phyloP scores from a whole-genome alignment of 2,797 vertebrate genomes.

The Sylvia borin region DNA sequence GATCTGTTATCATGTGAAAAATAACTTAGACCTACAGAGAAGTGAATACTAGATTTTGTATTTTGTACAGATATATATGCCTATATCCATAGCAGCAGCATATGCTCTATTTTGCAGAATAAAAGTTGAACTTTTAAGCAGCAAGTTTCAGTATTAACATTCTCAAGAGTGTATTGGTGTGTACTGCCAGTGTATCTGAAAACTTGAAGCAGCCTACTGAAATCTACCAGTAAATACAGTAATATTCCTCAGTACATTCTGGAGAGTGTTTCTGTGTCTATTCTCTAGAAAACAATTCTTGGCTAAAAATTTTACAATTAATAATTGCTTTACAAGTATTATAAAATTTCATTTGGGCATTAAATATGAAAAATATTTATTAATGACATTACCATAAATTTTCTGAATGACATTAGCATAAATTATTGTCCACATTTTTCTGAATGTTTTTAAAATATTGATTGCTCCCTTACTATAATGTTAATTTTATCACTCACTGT shows the following conservation, averaged over 20 bases:
- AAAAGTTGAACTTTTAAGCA: not conserved
- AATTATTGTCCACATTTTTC: not conserved
- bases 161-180: not conserved
- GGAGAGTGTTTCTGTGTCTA: not conserved
- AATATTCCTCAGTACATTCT: not conserved
- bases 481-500: not conserved
- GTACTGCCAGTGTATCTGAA: not conserved
- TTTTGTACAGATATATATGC: not conserved
- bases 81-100: not conserved
- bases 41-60: not conserved
- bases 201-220: not conserved
- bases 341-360: not conserved
- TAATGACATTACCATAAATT: not conserved
- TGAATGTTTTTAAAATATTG: constrained; percentile 19
- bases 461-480: not conserved
- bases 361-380: constrained; percentile 20
- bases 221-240: not conserved
- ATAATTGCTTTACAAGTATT: not conserved
- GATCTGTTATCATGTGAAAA: not conserved
- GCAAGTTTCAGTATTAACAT: not conserved
- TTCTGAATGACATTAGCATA: not conserved
- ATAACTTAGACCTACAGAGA: not conserved
- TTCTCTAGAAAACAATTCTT: not conserved
- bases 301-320: not conserved
- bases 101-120: not conserved